phyloP scores from a whole-genome alignment of 2,113 vertebrate species.

The Centrocercus urophasianus region DNA sequence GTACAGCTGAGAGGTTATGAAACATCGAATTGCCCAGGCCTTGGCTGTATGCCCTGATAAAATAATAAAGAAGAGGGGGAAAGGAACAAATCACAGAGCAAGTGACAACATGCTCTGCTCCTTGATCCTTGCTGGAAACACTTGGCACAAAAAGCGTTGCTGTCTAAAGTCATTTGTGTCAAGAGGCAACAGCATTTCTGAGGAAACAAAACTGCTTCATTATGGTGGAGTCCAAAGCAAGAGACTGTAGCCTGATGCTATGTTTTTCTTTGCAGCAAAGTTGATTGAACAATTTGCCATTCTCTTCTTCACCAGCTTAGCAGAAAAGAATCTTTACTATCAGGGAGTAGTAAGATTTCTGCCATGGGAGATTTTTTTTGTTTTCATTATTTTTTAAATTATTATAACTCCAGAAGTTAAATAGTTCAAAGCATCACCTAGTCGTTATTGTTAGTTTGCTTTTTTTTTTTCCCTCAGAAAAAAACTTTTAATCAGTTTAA shows the following conservation, averaged over 20 bases:
- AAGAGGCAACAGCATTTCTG: background rate
- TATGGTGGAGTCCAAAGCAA: accelerated
- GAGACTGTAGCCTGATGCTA: background rate
- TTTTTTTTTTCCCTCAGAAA: background rate
- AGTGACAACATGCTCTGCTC: background rate
- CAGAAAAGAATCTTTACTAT: background rate
- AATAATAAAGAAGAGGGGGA: background rate
- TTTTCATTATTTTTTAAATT: background rate
- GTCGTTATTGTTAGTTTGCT: background rate
- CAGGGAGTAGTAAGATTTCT: background rate
- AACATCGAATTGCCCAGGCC: background rate
- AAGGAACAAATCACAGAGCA: background rate
- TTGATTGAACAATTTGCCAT: background rate
- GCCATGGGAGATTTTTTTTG: background rate
- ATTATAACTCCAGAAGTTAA: background rate
- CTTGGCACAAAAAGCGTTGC: background rate
- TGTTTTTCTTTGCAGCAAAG: background rate
- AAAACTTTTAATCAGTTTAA: background rate
- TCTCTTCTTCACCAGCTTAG: background rate
- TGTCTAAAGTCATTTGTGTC: background rate
- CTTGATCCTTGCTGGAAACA: background rate
- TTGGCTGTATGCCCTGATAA: background rate
- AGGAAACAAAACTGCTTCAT: background rate
- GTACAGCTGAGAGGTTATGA: background rate
- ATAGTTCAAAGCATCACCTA: background rate